phyloP scores from a whole-genome alignment of 2,888 invertebrate genomes.

The Drosophila gaucha region DNA sequence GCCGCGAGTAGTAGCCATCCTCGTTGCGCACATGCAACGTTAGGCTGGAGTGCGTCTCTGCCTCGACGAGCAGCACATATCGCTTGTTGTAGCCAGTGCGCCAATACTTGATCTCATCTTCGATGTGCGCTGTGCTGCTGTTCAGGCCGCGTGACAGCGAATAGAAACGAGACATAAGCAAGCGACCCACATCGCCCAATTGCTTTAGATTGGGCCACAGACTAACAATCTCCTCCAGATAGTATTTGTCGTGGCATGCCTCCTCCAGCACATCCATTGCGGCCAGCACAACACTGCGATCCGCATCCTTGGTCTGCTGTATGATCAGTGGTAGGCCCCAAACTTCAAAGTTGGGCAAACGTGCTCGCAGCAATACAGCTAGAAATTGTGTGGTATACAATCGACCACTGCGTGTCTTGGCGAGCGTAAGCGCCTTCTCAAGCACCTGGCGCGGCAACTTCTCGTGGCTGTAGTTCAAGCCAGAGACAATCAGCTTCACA shows the following conservation, averaged over 20 bases:
- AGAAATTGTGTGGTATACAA: conserved; percentile 97
- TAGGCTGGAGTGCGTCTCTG: conserved; percentile 93
- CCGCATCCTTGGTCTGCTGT: conserved; percentile 93
- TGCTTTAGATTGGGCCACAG: conserved; percentile 89
- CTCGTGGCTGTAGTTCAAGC: conserved; percentile 92
- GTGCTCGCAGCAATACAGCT: conserved; percentile 92
- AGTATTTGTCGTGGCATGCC: conserved; percentile 94
- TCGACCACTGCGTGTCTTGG: conserved; percentile 86
- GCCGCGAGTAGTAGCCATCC: conserved; percentile 90
- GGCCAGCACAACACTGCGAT: conserved; percentile 91
- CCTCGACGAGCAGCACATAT: conserved; percentile 95
- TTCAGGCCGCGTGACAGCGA: conserved; percentile 90
- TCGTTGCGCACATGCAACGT: conserved; percentile 93
- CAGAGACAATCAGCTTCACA: conserved; percentile 96
- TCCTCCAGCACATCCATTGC: conserved; percentile 95
- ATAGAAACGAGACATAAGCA: conserved; percentile 91
- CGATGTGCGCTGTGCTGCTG: conserved; percentile 88
- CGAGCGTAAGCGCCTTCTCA: conserved; percentile 85
- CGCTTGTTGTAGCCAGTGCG: conserved; percentile 89
- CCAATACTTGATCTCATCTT: conserved; percentile 92
- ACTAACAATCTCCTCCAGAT: conserved; percentile 90
- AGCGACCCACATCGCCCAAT: conserved; percentile 91
- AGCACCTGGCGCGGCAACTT: conserved; percentile 87
- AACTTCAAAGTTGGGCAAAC: conserved; percentile 89
- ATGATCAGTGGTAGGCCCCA: conserved; percentile 96